Conservation (phyloP, 2,113 vertebrate genomes). For the Cololabis saira region DNA sequence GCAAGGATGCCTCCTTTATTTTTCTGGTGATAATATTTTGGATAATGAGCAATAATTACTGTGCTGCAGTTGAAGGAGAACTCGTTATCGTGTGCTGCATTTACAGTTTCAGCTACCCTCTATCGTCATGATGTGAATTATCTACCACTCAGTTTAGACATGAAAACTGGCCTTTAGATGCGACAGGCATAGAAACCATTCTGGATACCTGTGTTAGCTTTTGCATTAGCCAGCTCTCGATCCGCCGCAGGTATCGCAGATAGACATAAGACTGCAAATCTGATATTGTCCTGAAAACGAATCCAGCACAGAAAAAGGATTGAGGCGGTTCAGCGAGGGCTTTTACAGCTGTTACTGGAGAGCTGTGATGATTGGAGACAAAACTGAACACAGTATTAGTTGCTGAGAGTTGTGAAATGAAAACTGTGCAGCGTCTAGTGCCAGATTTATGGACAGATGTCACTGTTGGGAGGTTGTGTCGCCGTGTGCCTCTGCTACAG, state of each 20-base stretch:
- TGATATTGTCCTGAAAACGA: constrained; percentile 41
- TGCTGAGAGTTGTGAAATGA: background rate
- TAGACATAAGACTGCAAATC: constrained; percentile 11
- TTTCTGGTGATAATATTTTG: background rate
- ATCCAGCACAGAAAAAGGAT: constrained; percentile 34
- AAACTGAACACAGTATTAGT: constrained; percentile 2
- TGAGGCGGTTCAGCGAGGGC: constrained; percentile 15
- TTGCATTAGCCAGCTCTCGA: constrained; percentile 4
- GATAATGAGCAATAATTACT: background rate
- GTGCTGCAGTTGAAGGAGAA: background rate
- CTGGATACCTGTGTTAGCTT: background rate
- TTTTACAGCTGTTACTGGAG: constrained; percentile 33
- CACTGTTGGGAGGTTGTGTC: background rate
- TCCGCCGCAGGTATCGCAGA: background rate
- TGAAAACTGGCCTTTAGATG: background rate
- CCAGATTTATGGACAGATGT: background rate
- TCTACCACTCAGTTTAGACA: no score
- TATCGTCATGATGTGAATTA: no score
- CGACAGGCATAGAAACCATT: background rate
- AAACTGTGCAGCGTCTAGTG: background rate
- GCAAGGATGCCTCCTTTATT: no score
- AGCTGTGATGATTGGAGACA: constrained; percentile 8
- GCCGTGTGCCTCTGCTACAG: background rate
- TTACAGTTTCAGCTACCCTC: no score
- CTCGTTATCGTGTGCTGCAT: background rate